Base-by-base conservation (phyloP, 2,113 vertebrate genomes). In the Tautogolabrus adspersus region DNA sequence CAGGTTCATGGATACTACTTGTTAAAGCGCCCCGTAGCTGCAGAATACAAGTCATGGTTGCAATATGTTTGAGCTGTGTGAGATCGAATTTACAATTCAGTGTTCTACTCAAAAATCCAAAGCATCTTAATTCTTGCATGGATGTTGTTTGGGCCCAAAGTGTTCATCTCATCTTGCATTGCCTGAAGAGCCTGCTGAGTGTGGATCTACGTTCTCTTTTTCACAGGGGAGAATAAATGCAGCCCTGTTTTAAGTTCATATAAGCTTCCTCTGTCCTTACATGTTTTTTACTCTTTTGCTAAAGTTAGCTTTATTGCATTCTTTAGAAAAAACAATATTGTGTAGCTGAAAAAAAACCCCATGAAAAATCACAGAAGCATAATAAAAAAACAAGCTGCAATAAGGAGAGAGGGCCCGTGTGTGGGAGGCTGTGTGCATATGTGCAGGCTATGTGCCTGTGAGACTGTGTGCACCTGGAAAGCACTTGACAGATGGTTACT, bases 401-500 rank as follows among this genome's bases (percentile, higher is more conserved):
- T 22, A 66, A 44, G 30, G 30, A 34, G 75, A 63, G 75, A 75
- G 77, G 49, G 55, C 71, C 59, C 59, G 16, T 85, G 82, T 84
- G 87, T 87, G 82, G 83, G 87, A 87, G 78, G 80, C 72, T 47
- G 79, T 55, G 71, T 88, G 84, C 87, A 82, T 91, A 88, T 90
- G 81, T 83, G 83, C 83, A 71, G 79, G 74, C 79, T 80, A 63
- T 85, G 75, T 61, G 81, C 89, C 76, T 79, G 64, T 67, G 86
- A 88, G 91, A 81, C 84, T 86, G 78, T 55, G 59, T 82, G 84
- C 90, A 88, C 91, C 87, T 90, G 82, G 91, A 88, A 89, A 81
- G 80, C 82, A 80, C 84, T 88, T 87, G 89, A 91, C 91, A 92
- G 91, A 89, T 92, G 91, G 89, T 86, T 85, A 56, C 84, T 88